Base-by-base conservation (phyloP, 2,888 invertebrate genomes). In the Clepsis dumicolana region DNA sequence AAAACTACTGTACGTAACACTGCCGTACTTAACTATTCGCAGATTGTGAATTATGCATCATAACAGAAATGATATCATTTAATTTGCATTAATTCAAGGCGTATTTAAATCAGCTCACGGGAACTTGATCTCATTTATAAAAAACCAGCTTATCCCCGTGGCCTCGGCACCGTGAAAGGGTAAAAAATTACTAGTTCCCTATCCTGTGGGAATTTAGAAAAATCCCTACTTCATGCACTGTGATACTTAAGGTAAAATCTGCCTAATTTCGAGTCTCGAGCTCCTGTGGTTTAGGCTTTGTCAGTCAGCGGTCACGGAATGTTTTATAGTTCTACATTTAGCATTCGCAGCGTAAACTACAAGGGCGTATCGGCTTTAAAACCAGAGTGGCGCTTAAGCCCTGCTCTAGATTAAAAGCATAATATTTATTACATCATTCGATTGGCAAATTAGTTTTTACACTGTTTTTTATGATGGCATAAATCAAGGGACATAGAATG, bases 41-140 rank as follows among this genome's bases (percentile, higher is more conserved):
- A n/a, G n/a, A 56, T 56, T 21, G 18, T 56, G 21, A n/a, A 21
- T 62, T 38, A 38, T 32, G 50, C 32, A n/a, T 61, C 14, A 50
- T 54, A 41, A 54, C n/a, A 59, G 38, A 27, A 32, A 66, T 66
- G 53, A 61, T 61, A 53, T 66, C 60, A 66, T 32, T 44, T n/a
- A n/a, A 66, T 66, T 66, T 53, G 10, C 65, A 66, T 66, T 61
- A 14, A 12, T n/a, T 54, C 65, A 66, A 66, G 65, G 65, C 32
- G 5, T 54, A 66, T 61, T 66, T 53, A 61, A 66, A 66, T 61
- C 10, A 61, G 53, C 27, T 32, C 53, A 18, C 7, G 32, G 16
- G 18, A 32, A 60, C 44, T 60, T 44, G 61, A 61, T 32, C 29
- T 41, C 29, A 21, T 52, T 35, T 53, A 60, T 41, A n/a, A n/a